Evolutionary conservation across 37 sponge, comb jelly and placozoan genomes (phyloP), one percentile per base, ranked within the genome.

Genomic region (Cladorhizidae sp.): DNA sequence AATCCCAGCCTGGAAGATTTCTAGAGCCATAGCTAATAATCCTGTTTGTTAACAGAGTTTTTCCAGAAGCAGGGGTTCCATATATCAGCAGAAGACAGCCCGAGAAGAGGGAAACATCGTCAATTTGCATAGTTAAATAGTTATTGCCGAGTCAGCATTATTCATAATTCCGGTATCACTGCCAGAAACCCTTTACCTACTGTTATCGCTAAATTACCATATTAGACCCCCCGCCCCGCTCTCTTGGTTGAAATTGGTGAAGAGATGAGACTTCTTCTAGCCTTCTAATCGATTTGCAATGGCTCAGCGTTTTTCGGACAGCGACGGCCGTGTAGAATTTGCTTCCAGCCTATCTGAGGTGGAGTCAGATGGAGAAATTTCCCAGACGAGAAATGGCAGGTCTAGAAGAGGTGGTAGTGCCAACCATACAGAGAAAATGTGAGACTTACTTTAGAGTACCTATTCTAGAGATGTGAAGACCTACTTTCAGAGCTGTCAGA

Each of bases 11-110:
- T 50, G 40, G 39, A 56, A 38, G 29, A 42, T 25, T 18, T 38
- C 35, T 21, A 26, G 71, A 57, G 42, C 21, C 73, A 40, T 69
- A 70, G 3, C 33, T 54, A 17, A 64, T 12, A 15, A 87, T 33
- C 5, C 75, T 25, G n/a, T 71, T 42, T 11, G 63, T 40, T 11
- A 93, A 45, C 5, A 42, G 33, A 18, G 93, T 88, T 70, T 93
- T 93, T 32, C 93, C 93, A 37, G 75, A 76, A 20, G 76, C 89
- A 31, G 93, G 93, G n/a, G 85, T 80, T 1, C 93, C 93, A 54
- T 67, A 88, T 20, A 93, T 32, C 26, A 88, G 69, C 37, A 93
- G 43, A 18, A 93, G 12, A 40, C 88, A 88, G 21, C 38, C 49
- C 0, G 78, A 21, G n/a, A 43, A 58, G 18, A 56, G 18, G 9